Conservation (phyloP, 2,797 vertebrate species). For the Lerista edwardsae region DNA sequence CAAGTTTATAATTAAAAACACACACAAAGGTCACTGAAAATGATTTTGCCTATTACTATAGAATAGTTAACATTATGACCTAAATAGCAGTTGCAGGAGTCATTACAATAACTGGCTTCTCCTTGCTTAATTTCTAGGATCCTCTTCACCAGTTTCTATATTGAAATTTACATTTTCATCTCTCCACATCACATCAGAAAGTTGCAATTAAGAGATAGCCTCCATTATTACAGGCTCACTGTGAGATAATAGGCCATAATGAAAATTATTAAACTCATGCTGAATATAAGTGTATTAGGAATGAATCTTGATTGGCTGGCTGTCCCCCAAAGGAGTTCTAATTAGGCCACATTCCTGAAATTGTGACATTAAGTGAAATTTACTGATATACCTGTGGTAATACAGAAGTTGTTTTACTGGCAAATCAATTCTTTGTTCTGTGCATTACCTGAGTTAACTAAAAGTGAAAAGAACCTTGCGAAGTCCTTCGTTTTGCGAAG, state of each 20-base stretch:
- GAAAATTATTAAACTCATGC: slow-evolving; percentile 21
- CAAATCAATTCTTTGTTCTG: slow-evolving; percentile 28
- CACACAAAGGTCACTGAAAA: slow-evolving; percentile 18
- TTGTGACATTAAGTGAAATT: not conserved
- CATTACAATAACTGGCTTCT: slow-evolving; percentile 21
- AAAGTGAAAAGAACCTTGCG: slow-evolving; percentile 8
- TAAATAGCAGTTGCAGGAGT: not conserved
- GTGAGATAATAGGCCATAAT: slow-evolving; percentile 31
- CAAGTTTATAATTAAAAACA: not conserved
- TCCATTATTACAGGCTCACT: slow-evolving; percentile 29
- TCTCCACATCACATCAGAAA: slow-evolving; percentile 3
- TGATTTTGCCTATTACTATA: slow-evolving; percentile 21
- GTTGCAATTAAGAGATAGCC: slow-evolving; percentile 30
- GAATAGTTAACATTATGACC: slow-evolving; percentile 5
- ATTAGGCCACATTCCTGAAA: slow-evolving; percentile 17
- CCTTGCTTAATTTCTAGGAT: slow-evolving; percentile 23
- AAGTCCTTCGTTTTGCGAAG: too few species aligned
- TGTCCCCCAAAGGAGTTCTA: slow-evolving; percentile 18
- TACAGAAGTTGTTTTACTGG: slow-evolving; percentile 34
- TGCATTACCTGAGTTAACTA: slow-evolving; percentile 7
- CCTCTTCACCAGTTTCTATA: slow-evolving; percentile 5
- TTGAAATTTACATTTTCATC: slow-evolving; percentile 19
- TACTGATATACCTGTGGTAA: slow-evolving; percentile 20
- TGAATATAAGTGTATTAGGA: slow-evolving; percentile 22
- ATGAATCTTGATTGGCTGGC: slow-evolving; percentile 18